A percentile compares a stretch with the other conserved stretches of the same genome.
phyloP scores from a whole-genome alignment of 2,113 vertebrate species.

The Monopterus albus region DNA sequence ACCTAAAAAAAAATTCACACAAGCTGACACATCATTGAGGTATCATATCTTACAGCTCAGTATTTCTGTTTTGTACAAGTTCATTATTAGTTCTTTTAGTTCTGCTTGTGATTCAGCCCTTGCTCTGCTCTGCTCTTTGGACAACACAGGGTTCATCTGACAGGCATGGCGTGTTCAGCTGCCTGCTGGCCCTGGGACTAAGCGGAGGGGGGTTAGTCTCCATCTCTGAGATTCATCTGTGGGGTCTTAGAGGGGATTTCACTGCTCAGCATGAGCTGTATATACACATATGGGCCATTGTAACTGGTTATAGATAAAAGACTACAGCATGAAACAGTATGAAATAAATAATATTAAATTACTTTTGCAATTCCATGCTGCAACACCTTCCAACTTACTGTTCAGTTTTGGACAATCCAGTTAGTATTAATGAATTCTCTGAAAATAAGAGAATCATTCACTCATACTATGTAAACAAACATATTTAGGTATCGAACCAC shows the following conservation, averaged over 20 bases:
- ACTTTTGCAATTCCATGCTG: no score
- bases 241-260: constrained; percentile 60
- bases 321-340: no score
- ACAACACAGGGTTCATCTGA: constrained; percentile 46
- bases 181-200: constrained; percentile 48
- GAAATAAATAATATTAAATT: no score
- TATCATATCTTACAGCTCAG: constrained; percentile 13
- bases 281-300: constrained; percentile 22
- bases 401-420: no score
- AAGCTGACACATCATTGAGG: no score
- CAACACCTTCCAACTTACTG: no score
- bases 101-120: neutral
- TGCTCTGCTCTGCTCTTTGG: neutral
- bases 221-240: constrained; percentile 56
- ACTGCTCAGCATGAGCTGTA: constrained; percentile 56
- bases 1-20: neutral
- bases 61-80: constrained; percentile 12
- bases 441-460: no score
- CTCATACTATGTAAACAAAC: no score
- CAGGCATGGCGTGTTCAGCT: constrained; percentile 52
- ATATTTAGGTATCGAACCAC: constrained; percentile 15
- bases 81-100: neutral
- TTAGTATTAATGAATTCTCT: no score
- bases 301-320: constrained; percentile 36
- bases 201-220: constrained; percentile 57